phyloP scores from a whole-genome alignment of 2,113 vertebrate genomes.

The Apus apus region DNA sequence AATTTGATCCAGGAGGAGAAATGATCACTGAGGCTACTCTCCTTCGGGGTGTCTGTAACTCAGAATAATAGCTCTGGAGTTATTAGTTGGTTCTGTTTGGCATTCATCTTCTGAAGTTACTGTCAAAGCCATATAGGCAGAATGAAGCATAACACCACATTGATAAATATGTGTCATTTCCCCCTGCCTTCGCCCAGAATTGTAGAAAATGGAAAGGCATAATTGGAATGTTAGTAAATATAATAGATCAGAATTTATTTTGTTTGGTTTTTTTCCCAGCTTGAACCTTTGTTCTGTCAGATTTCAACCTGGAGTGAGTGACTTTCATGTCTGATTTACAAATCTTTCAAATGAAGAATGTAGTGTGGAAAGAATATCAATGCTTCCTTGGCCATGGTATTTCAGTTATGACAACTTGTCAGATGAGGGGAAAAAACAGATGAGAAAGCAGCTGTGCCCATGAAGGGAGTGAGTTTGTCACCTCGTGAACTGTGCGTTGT shows the following conservation, averaged over 20 bases:
- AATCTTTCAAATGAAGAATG: neutral
- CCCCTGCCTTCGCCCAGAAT: neutral
- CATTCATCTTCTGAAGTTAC: conserved; percentile 13
- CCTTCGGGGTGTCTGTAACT: neutral
- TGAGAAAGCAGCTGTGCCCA: neutral
- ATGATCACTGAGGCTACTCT: neutral
- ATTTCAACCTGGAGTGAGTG: neutral
- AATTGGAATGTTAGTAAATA: neutral
- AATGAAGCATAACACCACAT: neutral
- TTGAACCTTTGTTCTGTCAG: neutral
- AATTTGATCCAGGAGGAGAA: neutral
- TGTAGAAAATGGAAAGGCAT: neutral
- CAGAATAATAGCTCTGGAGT: neutral
- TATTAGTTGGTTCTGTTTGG: neutral
- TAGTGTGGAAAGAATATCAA: neutral
- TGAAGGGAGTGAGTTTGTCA: neutral
- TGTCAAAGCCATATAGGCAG: neutral
- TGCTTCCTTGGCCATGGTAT: neutral
- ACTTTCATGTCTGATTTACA: neutral
- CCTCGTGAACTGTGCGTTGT: neutral
- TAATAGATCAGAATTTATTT: neutral
- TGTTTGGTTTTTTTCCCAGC: neutral
- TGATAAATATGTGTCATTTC: neutral
- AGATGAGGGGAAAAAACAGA: neutral
- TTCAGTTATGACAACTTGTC: neutral